phyloP scores from a whole-genome alignment of 2,888 invertebrate genomes.

The Eristalis arbustorum region DNA sequence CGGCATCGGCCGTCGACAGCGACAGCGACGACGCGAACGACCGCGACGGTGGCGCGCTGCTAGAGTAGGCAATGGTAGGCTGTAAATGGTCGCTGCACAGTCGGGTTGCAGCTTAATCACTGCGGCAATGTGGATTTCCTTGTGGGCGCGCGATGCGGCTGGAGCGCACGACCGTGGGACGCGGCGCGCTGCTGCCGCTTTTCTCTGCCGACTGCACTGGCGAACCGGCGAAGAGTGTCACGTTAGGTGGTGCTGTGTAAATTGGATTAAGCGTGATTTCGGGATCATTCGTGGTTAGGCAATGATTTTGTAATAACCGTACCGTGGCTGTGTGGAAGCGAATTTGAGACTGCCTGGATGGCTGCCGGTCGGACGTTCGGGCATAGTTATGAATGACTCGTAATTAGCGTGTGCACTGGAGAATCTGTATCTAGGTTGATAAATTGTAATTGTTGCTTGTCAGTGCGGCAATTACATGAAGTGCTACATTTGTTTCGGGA shows the following conservation, averaged over 20 bases:
- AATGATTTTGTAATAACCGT: slow-evolving; percentile 62
- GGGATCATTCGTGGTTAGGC: slow-evolving; percentile 38
- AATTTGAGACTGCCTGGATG: slow-evolving; percentile 10
- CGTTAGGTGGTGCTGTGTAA: slow-evolving; percentile 54
- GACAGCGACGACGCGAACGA: neutral
- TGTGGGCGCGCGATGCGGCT: slow-evolving; percentile 54
- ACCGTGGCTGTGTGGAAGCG: slow-evolving; percentile 23
- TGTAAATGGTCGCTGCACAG: slow-evolving; percentile 62
- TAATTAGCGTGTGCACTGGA: slow-evolving; percentile 30
- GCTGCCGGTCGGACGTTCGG: neutral
- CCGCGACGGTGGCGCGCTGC: neutral
- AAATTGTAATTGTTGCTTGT: slow-evolving; percentile 57
- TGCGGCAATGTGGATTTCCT: slow-evolving; percentile 38
- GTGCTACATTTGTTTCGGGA: neutral
- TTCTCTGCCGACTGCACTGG: neutral
- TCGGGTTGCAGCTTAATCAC: slow-evolving; percentile 66
- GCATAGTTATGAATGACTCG: slow-evolving; percentile 47
- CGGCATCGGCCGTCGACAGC: slow-evolving; percentile 26
- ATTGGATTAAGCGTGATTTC: slow-evolving; percentile 64
- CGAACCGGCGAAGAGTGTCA: slow-evolving; percentile 1
- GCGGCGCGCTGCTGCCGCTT: slow-evolving; percentile 20
- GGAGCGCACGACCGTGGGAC: slow-evolving; percentile 36
- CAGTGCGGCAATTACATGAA: slow-evolving; percentile 34
- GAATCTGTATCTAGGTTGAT: slow-evolving; percentile 49
- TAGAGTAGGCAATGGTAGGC: slow-evolving; percentile 22